Evolutionary conservation across 2,797 vertebrate genomes (phyloP).

Genomic region (Denticeps clupeoides): DNA sequence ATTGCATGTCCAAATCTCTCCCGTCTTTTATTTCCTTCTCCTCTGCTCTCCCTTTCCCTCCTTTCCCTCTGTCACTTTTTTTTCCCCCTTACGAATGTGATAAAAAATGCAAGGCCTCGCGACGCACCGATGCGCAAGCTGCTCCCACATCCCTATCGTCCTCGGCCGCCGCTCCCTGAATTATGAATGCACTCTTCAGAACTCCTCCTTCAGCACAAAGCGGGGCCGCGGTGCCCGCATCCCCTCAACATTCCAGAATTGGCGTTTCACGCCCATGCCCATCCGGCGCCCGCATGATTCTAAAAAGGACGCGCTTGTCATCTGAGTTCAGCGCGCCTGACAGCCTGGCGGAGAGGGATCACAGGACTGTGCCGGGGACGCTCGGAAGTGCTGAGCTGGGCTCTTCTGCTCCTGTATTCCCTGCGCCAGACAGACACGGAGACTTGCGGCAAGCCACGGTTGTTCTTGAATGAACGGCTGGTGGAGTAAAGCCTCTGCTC

Average conservation of each 20-base stretch:
- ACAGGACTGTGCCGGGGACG: not conserved
- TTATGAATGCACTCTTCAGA: conserved; percentile 16
- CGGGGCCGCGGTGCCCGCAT: not conserved
- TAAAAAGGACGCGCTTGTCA: too few species aligned
- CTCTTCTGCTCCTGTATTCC: not conserved
- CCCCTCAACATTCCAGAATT: not conserved
- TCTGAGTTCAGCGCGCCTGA: too few species aligned
- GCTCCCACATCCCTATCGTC: conserved; percentile 3
- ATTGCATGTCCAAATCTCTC: not conserved
- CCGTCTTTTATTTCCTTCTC: not conserved
- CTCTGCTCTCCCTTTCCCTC: not conserved
- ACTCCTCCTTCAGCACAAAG: conserved; percentile 18
- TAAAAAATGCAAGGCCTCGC: conserved; percentile 19
- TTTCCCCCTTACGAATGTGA: conserved; percentile 9
- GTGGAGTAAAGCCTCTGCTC: too few species aligned
- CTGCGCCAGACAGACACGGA: too few species aligned
- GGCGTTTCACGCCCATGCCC: not conserved
- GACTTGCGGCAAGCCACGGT: too few species aligned
- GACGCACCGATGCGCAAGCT: not conserved
- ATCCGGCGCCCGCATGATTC: not conserved
- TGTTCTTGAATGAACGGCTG: too few species aligned
- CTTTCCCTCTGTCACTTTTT: not conserved
- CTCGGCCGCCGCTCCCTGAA: conserved; percentile 7
- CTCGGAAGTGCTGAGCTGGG: not conserved
- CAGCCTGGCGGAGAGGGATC: not conserved